Evolutionary conservation across 2,888 invertebrate genomes (phyloP), one percentile per base, ranked within the genome.

Genomic region (Anthrax anthrax): DNA sequence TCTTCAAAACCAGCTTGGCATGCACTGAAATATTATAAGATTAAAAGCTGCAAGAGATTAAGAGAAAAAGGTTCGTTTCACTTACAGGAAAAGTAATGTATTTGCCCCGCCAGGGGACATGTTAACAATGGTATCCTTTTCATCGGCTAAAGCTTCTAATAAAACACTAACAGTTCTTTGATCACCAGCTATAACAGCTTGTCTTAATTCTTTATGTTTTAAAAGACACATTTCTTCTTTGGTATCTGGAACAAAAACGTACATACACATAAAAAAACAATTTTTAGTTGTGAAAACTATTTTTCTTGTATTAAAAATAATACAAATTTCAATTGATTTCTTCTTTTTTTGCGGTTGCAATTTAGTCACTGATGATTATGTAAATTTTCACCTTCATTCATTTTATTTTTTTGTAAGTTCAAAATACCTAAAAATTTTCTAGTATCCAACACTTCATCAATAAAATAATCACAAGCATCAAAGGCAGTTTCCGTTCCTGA

Each of bases 91-190:
- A 29, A 95, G 71, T 51, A 94, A 67, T 0, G 91, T 90, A 59
- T 87, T 89, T 18, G 87, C 85, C 1, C 91, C 92, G 49, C 81
- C 83, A 1, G 89, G 89, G 4, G 90, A 84, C 72, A 88, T 77
- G 64, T 94, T 94, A 54, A 89, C 77, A 45, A 92, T 75, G 43
- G 80, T 76, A 44, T 81, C 81, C 0, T 83, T 78, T 55, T 80
- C 77, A 47, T 70, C 63, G 0, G 78, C 79, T 42, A 83, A 67
- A 8, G 80, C 75, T 42, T 77, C 72, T 47, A 91, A 70, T 47
- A 82, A 70, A 19, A 75, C 75, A 54, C 75, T 75, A 13, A 87
- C 80, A 34, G 76, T 75, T 16, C 70, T 67, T 5, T 74, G 72
- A 59, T 90, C 88, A 0, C 84, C 85, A n/a, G 78, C 74, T 44